These are phyloP conservation scores for Meiosimyza decipiens DNA, from an alignment of 2,888 invertebrate species.

Conservation along the genomic window DNA sequence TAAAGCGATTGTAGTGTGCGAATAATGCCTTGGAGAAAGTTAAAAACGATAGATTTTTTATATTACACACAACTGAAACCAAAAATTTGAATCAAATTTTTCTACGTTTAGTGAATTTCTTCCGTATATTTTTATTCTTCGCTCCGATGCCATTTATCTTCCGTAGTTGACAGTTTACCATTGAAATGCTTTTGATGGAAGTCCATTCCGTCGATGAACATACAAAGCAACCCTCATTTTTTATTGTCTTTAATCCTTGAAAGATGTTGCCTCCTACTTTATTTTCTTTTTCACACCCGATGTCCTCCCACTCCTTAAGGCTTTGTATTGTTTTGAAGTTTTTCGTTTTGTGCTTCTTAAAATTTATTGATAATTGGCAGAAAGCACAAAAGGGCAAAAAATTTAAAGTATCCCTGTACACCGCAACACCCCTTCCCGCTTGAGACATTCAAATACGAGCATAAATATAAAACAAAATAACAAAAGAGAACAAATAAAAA, in stretches of 20 bases:
- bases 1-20: too few relatives aligned
- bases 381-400: constrained; percentile 8
- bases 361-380: constrained; percentile 50
- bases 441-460: constrained; percentile 23
- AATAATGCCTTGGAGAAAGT: too few relatives aligned
- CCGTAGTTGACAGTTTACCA: constrained; percentile 15
- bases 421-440: neutral
- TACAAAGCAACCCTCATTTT: neutral
- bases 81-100: too few relatives aligned
- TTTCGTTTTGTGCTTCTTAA: constrained; percentile 30
- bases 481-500: constrained; percentile 60
- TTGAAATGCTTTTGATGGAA: constrained; percentile 27
- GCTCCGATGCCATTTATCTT: neutral
- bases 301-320: neutral
- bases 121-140: too few relatives aligned
- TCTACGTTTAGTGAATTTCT: too few relatives aligned
- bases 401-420: neutral
- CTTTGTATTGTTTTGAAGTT: constrained; percentile 17
- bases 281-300: neutral
- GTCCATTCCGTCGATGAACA: constrained; percentile 10
- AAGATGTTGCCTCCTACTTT: neutral
- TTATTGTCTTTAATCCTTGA: neutral
- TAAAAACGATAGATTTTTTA: too few relatives aligned
- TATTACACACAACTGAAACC: too few relatives aligned
- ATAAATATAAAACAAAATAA: constrained; percentile 46